Evolutionary conservation across 2,888 invertebrate species (phyloP).

Genomic region (Meiosimyza platycephala): DNA sequence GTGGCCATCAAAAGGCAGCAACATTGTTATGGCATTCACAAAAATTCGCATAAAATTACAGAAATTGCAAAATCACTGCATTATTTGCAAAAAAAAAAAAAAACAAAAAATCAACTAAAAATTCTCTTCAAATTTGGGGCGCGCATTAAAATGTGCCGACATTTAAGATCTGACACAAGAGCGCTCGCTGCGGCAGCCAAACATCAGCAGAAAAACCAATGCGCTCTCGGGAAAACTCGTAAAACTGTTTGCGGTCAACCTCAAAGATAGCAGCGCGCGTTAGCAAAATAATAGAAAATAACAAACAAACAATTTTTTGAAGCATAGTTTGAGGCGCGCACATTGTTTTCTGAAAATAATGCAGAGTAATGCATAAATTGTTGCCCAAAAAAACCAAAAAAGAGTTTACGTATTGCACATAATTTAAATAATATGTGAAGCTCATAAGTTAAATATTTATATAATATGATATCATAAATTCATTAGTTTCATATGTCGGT

Average conservation of each 20-base stretch:
- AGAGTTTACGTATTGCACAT: neutral
- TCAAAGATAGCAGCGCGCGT: conserved; percentile 11
- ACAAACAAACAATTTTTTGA: neutral
- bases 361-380: conserved; percentile 16
- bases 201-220: neutral
- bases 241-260: conserved; percentile 34
- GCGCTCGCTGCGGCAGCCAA: too few relatives aligned
- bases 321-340: conserved; percentile 21
- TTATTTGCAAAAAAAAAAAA: conserved; percentile 37
- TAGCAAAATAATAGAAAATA: neutral
- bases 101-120: conserved; percentile 31
- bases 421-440: conserved; percentile 11
- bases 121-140: too few relatives aligned
- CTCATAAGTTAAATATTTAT: conserved; percentile 13
- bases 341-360: conserved; percentile 1
- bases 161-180: too few relatives aligned
- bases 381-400: neutral
- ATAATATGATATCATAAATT: conserved; percentile 1
- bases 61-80: conserved; percentile 45
- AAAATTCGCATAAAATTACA: conserved; percentile 27
- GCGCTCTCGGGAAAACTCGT: conserved; percentile 15
- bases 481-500: neutral
- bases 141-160: too few relatives aligned
- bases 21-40: conserved; percentile 9
- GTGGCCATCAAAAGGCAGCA: conserved; percentile 18